A percentile compares a stretch with the other conserved stretches of the same genome.
Evolutionary conservation across 2,888 invertebrate genomes (phyloP).

Genomic region (Amiota minor): DNA sequence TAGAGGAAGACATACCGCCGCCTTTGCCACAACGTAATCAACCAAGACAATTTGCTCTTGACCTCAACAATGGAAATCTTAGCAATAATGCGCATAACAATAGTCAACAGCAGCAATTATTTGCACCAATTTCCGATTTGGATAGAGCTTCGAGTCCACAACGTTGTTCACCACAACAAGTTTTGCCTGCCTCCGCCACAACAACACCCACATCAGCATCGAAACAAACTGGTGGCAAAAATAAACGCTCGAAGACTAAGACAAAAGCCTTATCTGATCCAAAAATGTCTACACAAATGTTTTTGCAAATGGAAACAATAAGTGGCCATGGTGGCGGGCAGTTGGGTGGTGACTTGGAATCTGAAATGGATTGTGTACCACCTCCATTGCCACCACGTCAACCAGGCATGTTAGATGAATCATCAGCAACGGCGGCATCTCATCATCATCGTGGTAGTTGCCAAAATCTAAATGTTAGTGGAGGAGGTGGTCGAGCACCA

Average conservation of each 20-base stretch:
- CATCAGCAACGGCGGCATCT: conserved; percentile 27
- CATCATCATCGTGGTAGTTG: conserved; percentile 59
- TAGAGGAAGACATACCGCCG: conserved; percentile 73
- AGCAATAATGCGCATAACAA: conserved; percentile 31
- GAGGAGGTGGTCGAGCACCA: conserved; percentile 57
- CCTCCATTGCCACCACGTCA: conserved; percentile 79
- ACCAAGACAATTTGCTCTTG: conserved; percentile 64
- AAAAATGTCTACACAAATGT: conserved; percentile 74
- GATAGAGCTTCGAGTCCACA: conserved; percentile 67
- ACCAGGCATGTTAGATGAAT: conserved; percentile 73
- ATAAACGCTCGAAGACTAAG: conserved; percentile 69
- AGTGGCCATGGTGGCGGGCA: conserved; percentile 46
- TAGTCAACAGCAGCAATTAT: conserved; percentile 39
- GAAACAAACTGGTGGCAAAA: conserved; percentile 38
- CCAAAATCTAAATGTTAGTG: conserved; percentile 56
- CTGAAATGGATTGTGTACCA: conserved; percentile 67
- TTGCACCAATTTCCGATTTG: conserved; percentile 71
- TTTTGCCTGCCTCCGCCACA: conserved; percentile 21
- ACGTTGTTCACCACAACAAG: conserved; percentile 48
- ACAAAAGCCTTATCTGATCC: conserved; percentile 74
- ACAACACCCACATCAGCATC: conserved; percentile 27
- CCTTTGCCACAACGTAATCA: conserved; percentile 76
- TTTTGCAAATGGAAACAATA: conserved; percentile 72
- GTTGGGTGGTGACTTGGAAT: conserved; percentile 52
- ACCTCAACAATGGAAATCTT: conserved; percentile 50